Percentiles rank a stretch among this genome's conserved stretches.
Conservation (phyloP, 2,888 invertebrate genomes). For the Drosophila cyrtoloma region DNA sequence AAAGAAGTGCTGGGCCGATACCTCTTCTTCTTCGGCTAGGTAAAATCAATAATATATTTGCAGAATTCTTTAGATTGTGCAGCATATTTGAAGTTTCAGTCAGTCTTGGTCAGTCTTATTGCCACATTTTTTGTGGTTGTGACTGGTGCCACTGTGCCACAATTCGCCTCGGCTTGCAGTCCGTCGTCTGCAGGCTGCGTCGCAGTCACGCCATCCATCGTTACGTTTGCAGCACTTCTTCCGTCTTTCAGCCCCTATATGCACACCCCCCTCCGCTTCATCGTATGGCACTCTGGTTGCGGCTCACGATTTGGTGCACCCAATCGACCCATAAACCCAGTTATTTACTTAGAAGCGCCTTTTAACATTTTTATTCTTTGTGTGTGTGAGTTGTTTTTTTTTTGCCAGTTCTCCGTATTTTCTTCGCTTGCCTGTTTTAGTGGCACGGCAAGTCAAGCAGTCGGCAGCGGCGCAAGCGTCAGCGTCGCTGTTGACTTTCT, state of each 20-base stretch:
- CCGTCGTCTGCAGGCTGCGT: slow-evolving; percentile 6
- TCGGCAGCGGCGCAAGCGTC: slow-evolving; percentile 10
- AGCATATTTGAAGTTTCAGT: not conserved
- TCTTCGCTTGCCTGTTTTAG: slow-evolving; percentile 55
- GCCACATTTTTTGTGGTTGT: not conserved
- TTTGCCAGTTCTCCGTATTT: slow-evolving; percentile 37
- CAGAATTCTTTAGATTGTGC: not conserved
- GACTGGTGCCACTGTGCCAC: slow-evolving; percentile 18
- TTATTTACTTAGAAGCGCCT: slow-evolving; percentile 82
- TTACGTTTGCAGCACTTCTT: slow-evolving; percentile 10
- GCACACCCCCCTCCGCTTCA: not conserved
- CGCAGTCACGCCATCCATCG: slow-evolving; percentile 58
- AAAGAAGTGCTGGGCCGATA: not conserved
- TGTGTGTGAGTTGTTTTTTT: slow-evolving; percentile 13
- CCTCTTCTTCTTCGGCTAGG: too few relatives aligned
- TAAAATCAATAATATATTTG: not conserved
- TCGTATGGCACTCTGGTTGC: slow-evolving; percentile 57
- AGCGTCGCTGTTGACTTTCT: slow-evolving; percentile 33
- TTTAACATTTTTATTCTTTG: slow-evolving; percentile 70
- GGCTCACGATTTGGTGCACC: slow-evolving; percentile 83
- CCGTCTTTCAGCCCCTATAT: not conserved
- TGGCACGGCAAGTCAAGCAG: slow-evolving; percentile 54
- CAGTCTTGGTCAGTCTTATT: not conserved
- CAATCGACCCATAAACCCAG: slow-evolving; percentile 85
- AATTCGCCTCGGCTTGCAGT: slow-evolving; percentile 1